A percentile compares a stretch with the other conserved stretches of the same genome.
Evolutionary conservation across 2,797 vertebrate species (phyloP).

Genomic region (Scarus forsteni): DNA sequence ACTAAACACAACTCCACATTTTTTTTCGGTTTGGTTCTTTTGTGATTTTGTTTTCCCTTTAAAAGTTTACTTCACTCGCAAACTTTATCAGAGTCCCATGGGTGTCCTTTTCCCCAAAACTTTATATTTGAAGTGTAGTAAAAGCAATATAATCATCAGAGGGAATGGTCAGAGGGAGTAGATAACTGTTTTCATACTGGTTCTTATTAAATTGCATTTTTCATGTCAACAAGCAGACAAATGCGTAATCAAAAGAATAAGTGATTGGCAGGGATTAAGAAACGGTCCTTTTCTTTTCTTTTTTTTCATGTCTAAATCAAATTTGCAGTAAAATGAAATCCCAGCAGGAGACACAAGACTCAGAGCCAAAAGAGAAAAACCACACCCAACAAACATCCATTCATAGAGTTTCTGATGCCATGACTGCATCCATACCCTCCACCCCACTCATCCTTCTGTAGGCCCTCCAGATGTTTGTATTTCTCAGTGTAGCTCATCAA

Average conservation of each 20-base stretch:
- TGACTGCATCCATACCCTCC: background rate
- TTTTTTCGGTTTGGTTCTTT: too few species aligned
- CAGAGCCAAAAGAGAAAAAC: background rate
- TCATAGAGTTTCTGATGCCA: background rate
- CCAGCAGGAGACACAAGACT: constrained; percentile 10
- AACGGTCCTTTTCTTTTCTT: constrained; percentile 14
- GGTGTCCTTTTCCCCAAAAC: too few species aligned
- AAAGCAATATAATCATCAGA: too few species aligned
- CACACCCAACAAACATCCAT: background rate
- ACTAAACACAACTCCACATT: too few species aligned
- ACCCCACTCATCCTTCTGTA: background rate
- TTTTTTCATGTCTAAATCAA: constrained; percentile 7
- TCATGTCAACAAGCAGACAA: background rate
- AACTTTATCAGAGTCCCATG: too few species aligned
- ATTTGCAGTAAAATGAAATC: constrained; percentile 19
- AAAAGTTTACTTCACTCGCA: too few species aligned
- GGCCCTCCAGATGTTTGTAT: constrained; percentile 32
- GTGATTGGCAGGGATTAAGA: background rate
- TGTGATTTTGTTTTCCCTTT: too few species aligned
- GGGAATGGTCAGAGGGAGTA: too few species aligned
- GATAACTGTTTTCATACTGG: too few species aligned
- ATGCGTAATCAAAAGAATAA: background rate
- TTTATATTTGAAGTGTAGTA: too few species aligned
- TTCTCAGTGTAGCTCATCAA: constrained; percentile 21
- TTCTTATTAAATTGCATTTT: too few species aligned